Evolutionary conservation across 2,113 vertebrate genomes (phyloP).

Genomic region (Rhea americana): DNA sequence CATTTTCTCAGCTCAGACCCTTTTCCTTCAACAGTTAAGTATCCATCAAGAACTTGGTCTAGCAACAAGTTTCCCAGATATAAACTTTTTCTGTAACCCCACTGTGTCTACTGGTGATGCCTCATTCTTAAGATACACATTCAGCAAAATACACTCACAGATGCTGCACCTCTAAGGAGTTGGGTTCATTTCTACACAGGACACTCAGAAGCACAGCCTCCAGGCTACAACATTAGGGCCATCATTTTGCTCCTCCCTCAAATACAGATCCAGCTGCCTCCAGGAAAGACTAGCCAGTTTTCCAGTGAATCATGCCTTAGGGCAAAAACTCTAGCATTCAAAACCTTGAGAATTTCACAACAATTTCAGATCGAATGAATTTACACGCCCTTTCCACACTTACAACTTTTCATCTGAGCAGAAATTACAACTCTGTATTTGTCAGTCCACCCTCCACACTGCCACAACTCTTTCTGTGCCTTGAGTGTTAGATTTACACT

Average conservation of each 20-base stretch:
- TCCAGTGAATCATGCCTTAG: neutral
- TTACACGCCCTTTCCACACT: neutral
- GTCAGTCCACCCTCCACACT: neutral
- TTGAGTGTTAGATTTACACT: neutral
- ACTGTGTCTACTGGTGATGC: neutral
- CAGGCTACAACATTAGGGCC: neutral
- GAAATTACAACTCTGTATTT: neutral
- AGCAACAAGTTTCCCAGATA: neutral
- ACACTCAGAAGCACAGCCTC: neutral
- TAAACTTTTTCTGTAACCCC: neutral
- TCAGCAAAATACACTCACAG: neutral
- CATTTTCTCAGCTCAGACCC: neutral
- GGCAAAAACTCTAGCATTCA: neutral
- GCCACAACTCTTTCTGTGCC: neutral
- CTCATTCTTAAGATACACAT: fast-evolving
- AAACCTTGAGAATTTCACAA: neutral
- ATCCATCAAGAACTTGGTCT: neutral
- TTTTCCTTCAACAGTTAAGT: neutral
- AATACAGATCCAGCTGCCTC: fast-evolving
- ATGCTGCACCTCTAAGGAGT: fast-evolving
- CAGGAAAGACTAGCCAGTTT: neutral
- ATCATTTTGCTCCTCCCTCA: neutral
- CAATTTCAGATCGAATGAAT: neutral
- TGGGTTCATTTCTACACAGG: neutral
- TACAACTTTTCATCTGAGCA: neutral